Evolutionary conservation across 37 sponge, comb jelly and placozoan species (phyloP), one percentile per base, ranked within the genome.

Genomic region (Oscarella lobularis): DNA sequence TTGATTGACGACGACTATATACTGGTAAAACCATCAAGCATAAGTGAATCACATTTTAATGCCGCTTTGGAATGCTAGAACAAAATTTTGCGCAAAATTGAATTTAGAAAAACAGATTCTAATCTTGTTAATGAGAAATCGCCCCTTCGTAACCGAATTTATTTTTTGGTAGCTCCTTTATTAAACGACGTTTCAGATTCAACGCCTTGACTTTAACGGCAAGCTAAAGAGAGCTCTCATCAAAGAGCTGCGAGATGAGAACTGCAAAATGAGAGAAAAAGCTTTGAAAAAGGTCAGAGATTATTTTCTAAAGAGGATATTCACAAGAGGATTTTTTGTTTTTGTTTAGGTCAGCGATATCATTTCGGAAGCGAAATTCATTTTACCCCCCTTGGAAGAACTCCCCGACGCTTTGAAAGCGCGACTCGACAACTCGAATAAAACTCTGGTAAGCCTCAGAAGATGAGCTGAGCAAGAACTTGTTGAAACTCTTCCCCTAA

Each of bases 191-290:
- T n/a, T n/a, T n/a, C n/a, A n/a, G 72, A 76, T 76, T 2, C 77
- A 55, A 3, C 77, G 77, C 6, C 37, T 40, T 2, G 77, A 76
- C n/a, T 35, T 76, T 9, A 75, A 89, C 74, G 83, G 73, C 2
- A 81, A 86, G 74, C 80, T 92, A 54, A 92, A 82, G 55, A 66
- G 81, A 0, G 79, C 48, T 0, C 67, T 92, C 38, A 85, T 92
- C 68, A 81, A 55, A 0, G 90, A 88, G 54, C 66, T 92, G 34
- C 81, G 79, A 2, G 93, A 92, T 71, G 88, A 92, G 84, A 89
- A 86, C 73, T 92, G 93, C 89, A 89, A 89, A 74, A 73, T 89
- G 20, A 82, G 93, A 41, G 84, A 79, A 0, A 89, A 92, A 66
- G 83, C 79, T 4, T 60, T 92, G 38, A 78, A 83, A 40, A 85